phyloP scores from a whole-genome alignment of 2,888 invertebrate species.

The Noctua pronuba region DNA sequence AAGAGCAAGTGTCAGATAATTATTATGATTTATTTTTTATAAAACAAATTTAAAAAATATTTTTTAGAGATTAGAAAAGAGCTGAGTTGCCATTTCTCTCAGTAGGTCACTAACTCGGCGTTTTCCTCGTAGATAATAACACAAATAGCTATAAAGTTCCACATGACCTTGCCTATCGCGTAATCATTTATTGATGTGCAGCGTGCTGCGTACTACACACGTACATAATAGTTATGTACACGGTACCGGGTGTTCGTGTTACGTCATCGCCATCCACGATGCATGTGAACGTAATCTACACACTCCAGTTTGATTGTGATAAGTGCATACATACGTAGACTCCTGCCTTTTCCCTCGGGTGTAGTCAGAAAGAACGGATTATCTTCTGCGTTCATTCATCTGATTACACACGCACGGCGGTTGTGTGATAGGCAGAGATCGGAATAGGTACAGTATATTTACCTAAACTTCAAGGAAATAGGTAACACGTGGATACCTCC shows the following conservation, averaged over 20 bases:
- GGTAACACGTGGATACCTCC: background rate
- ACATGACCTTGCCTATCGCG: conserved; percentile 21
- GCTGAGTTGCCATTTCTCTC: background rate
- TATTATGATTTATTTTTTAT: background rate
- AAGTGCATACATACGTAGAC: background rate
- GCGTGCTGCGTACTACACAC: background rate
- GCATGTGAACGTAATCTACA: background rate
- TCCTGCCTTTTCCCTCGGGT: background rate
- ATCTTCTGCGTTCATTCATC: background rate
- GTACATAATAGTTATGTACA: background rate
- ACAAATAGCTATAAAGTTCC: background rate
- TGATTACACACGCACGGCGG: background rate
- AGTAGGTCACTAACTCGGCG: background rate
- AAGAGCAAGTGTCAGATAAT: background rate
- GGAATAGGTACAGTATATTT: background rate
- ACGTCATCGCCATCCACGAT: conserved; percentile 2
- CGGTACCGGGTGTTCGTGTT: background rate
- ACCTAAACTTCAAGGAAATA: background rate
- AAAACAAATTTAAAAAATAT: background rate
- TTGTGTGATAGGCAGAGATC: background rate
- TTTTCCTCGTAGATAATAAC: conserved; percentile 2
- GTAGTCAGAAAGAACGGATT: background rate
- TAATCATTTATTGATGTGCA: background rate
- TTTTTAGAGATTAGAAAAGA: background rate
- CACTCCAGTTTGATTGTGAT: background rate